Base-by-base conservation (phyloP, 2,113 vertebrate species). In the Urocitellus parryii region DNA sequence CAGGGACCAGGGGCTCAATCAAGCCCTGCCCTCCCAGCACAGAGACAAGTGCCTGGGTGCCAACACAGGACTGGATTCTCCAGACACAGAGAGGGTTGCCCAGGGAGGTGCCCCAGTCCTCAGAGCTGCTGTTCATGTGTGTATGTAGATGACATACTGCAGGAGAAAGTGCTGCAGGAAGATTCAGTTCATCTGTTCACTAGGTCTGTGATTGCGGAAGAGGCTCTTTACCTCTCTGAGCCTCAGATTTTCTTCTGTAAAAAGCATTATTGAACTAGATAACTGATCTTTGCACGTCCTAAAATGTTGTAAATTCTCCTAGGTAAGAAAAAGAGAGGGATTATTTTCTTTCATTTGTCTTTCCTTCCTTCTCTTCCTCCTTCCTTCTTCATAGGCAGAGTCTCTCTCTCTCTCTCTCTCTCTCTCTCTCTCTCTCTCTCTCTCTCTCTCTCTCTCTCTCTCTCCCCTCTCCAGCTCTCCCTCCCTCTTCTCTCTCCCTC, bases 131-230 rank as follows among this genome's bases (percentile, higher is more conserved):
- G 20, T 34, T 94, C 73, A 53, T 27, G 53, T 65, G 4, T 32
- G 48, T 86, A 63, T 37, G 56, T 51, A 45, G 20, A 80, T 13
- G 25, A 12, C 39, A 5, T 42, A 42, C 39, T 42, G 8, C 18
- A 24, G 42, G 2, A 48, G 34, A 2, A 78, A 13, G 17, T 4
- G 4, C 7, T 8, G 4, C 2, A 2, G 5, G 4, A 3, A 37
- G 1, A 13, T 11, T 58, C 10, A 51, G 39, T 6, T 11, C 27
- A 25, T 48, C 18, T 22, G 1, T n/a, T 70, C 0, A 29, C 37
- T 4, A 2, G 12, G 27, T 74, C 14, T 78, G 63, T 39, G 29
- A 39, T 32, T 82, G 37, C 5, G n/a, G 18, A 88, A 18, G 61
- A 37, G 22, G 6, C 13, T 29, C 48, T 85, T n/a, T 27, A 13